Evolutionary conservation across 2,888 invertebrate genomes (phyloP), one percentile per base, ranked within the genome.

Genomic region (Dolichopus griseipennis): DNA sequence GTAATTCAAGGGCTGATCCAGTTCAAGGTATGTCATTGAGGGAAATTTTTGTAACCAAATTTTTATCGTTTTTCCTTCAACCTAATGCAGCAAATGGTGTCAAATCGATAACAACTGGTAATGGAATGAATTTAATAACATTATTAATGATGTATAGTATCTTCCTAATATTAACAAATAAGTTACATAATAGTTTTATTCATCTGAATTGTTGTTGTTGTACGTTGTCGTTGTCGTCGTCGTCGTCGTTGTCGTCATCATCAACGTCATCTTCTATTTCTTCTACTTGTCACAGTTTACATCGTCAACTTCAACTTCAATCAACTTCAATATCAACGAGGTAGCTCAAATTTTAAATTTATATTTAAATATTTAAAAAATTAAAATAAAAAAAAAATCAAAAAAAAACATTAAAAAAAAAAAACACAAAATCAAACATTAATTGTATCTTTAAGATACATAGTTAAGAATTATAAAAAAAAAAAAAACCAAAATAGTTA

Each of bases 1-100:
- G 80, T 71, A 80, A 82, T 70, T 86, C 88, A 70, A 84, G 88
- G 74, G 88, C 88, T 71, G 89, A 89, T 80, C 84, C 88, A 77
- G 88, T 89, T 74, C 87, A 88, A 83, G 89, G 89, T 88, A 82
- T 77, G 81, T 81, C 80, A 76, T 78, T 78, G 75, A 78, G 80
- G 80, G 81, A 80, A 79, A 75, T 76, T 75, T 81, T 81, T 80
- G 78, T 81, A 74, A 78, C 80, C 73, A 79, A 80, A 79, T 75
- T 81, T 77, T 80, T 81, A 80, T 79, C 79, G 78, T 75, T 80
- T 81, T 77, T 80, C 78, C 75, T 79, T 76, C 78, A 79, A 78
- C 76, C 76, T 74, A 79, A 79, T 75, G 80, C 80, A 81, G 80
- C 81, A 76, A 76, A 75, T 73, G 72, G 73, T 67, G 71, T 73